These are phyloP conservation scores for Himalopsyche kuldschensis DNA, from an alignment of 2,888 invertebrate species.

Conservation along the genomic window DNA sequence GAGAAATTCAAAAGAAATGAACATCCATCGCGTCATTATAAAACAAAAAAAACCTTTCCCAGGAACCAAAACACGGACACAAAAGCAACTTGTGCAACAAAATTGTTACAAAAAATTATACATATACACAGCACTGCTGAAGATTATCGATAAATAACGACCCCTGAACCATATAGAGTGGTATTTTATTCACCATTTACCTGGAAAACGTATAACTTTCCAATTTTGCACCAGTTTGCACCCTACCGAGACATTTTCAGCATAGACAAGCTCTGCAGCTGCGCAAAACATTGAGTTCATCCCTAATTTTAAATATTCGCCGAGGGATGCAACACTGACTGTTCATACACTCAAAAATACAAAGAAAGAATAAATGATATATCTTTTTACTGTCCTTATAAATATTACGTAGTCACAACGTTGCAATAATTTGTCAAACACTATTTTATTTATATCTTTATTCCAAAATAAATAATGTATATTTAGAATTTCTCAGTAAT, in stretches of 20 bases:
- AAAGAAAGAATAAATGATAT: no score
- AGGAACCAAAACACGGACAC: background rate
- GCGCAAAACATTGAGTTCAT: background rate
- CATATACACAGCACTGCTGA: background rate
- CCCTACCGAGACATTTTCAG: slow-evolving; percentile 19
- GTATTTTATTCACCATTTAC: slow-evolving; percentile 15
- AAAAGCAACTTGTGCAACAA: background rate
- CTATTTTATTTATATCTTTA: no score
- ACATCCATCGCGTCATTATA: background rate
- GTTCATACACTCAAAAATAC: no score
- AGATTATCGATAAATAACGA: background rate
- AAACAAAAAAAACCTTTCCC: background rate
- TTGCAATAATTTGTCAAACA: no score
- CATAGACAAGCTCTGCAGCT: slow-evolving; percentile 12
- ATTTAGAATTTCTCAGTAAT: no score
- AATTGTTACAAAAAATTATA: background rate
- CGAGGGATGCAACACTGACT: no score
- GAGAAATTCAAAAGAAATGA: background rate
- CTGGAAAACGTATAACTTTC: background rate
- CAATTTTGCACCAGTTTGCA: background rate
- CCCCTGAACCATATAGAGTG: background rate
- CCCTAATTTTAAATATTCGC: no score
- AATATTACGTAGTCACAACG: no score
- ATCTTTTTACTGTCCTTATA: no score
- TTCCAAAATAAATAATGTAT: no score